Conservation (phyloP, 1,140 invertebrate species). For the Campoletis sonorensis region DNA sequence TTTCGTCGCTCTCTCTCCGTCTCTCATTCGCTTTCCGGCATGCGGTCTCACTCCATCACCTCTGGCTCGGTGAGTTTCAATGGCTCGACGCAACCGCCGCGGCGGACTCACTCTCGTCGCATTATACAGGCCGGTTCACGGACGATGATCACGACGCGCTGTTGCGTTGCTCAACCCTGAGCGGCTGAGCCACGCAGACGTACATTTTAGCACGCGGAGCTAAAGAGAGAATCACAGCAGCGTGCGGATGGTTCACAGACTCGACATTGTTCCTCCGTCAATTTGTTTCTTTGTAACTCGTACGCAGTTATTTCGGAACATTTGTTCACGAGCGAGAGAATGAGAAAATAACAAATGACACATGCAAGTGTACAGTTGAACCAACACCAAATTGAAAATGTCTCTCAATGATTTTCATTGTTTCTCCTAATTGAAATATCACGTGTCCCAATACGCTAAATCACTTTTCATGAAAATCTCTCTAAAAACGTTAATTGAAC, state of each 20-base stretch:
- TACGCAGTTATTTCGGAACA: constrained; percentile 33
- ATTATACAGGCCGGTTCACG: constrained; percentile 45
- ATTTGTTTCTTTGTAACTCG: constrained; percentile 29
- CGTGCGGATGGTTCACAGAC: background rate
- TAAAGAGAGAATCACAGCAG: background rate
- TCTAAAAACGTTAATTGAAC: background rate
- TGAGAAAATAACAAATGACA: background rate
- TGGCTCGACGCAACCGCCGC: constrained; percentile 48
- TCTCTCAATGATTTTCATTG: constrained; percentile 20
- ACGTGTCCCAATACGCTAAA: background rate
- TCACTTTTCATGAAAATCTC: background rate
- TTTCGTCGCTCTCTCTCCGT: constrained; percentile 29
- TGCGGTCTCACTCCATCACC: constrained; percentile 32
- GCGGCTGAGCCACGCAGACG: too few species aligned
- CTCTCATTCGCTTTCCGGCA: constrained; percentile 45
- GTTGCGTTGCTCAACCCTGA: constrained; percentile 30
- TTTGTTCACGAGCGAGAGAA: background rate
- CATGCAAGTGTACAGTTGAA: background rate
- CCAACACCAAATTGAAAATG: constrained; percentile 10
- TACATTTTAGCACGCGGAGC: constrained; percentile 8
- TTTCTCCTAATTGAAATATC: constrained; percentile 7
- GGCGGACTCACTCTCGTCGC: constrained; percentile 28
- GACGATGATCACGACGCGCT: constrained; percentile 44
- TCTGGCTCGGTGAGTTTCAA: constrained; percentile 54
- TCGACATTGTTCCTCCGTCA: constrained; percentile 27